Evolutionary conservation across 1,140 invertebrate genomes (phyloP).

Genomic region (Drosophila orosa): DNA sequence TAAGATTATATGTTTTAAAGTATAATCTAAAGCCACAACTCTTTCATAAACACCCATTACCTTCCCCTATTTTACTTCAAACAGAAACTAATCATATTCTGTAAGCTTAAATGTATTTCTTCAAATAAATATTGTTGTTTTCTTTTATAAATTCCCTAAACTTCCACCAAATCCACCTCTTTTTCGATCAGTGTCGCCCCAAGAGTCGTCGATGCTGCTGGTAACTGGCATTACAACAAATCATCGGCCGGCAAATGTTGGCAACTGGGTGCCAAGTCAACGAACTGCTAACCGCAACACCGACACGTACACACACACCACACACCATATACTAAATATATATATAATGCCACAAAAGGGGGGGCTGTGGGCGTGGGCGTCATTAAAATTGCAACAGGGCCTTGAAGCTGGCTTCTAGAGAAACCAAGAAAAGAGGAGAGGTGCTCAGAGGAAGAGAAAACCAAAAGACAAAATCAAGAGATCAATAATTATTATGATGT

Average conservation of each 20-base stretch:
- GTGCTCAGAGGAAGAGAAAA: slow-evolving; percentile 15
- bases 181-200: slow-evolving; percentile 14
- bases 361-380: slow-evolving; percentile 52
- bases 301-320: slow-evolving; percentile 27
- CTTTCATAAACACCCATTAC: no score
- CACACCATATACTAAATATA: slow-evolving; percentile 2
- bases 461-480: slow-evolving; percentile 78
- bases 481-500: slow-evolving; percentile 84
- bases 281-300: slow-evolving; percentile 78
- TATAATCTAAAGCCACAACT: no score
- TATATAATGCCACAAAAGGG: slow-evolving; percentile 12
- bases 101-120: neutral
- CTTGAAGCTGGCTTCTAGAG: slow-evolving; percentile 48
- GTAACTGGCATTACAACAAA: slow-evolving; percentile 68
- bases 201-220: slow-evolving; percentile 34
- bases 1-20: no score
- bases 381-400: slow-evolving; percentile 79
- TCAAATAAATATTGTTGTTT: neutral
- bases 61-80: neutral
- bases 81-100: neutral
- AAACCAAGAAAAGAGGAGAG: neutral
- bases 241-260: slow-evolving; percentile 57
- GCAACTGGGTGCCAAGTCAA: slow-evolving; percentile 77
- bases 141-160: no score
- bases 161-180: neutral